Evolutionary conservation across 2,113 vertebrate genomes (phyloP), one percentile per base, ranked within the genome.

Genomic region (Harpagus bidentatus): DNA sequence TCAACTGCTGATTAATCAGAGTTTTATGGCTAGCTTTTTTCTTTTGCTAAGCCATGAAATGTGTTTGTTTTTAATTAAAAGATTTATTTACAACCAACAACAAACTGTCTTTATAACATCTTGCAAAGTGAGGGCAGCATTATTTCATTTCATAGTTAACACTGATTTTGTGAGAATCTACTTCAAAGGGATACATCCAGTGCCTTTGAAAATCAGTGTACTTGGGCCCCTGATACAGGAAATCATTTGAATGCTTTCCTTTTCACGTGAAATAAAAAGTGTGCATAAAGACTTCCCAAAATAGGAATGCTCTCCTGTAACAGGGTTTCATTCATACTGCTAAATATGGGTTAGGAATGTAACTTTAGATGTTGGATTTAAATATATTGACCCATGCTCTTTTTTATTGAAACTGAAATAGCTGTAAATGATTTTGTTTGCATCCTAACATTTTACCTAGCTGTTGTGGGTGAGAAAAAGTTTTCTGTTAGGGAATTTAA

Each of bases 291-390:
- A 62, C 56, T 94, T 96, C 71, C 90, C 82, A 92, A 94, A 96
- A 94, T 86, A 94, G 93, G 89, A 94, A 58, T 72, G 40, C 52
- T 95, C 22, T 95, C 62, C 70, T 95, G n/a, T 94, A 82, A 72
- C n/a, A 73, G 88, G 16, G 31, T 91, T 95, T 95, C 93, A 91
- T 97, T 96, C 94, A 94, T 93, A 42, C 86, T 85, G 55, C 94
- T 96, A 97, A 95, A 97, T 97, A 96, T 90, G 91, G 94, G 32
- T 91, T 93, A 87, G 91, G 89, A 96, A 94, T 95, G 91, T 91
- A 88, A 96, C 88, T 94, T 87, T 23, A 76, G 69, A 84, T 83
- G 65, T 47, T 1, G 4, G 40, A 85, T 96, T 96, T 86, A 88
- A 92, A 87, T 90, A 66, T 50, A 45, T 82, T 86, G 81, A 58